Percentiles rank a stretch among this genome's conserved stretches.
These are phyloP conservation scores for Ferdinandea cuprea DNA, from an alignment of 2,888 invertebrate species.

Conservation along the genomic window DNA sequence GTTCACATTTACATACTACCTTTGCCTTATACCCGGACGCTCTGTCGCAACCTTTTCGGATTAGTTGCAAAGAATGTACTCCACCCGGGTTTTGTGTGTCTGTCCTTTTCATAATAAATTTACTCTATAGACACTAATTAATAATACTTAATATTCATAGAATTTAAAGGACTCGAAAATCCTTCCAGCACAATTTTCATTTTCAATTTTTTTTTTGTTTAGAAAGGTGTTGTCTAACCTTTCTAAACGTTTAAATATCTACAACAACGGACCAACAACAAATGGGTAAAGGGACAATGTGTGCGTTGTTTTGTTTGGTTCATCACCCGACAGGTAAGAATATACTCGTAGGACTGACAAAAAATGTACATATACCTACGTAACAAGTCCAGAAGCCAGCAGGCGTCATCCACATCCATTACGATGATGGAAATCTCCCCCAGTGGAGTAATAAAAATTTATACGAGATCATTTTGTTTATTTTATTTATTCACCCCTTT, in stretches of 20 bases:
- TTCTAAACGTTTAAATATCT: not conserved
- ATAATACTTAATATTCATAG: slow-evolving; percentile 74
- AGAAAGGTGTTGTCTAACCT: slow-evolving; percentile 1
- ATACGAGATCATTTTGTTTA: slow-evolving; percentile 65
- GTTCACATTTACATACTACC: not conserved
- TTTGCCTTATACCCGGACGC: not conserved
- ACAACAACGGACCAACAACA: no score
- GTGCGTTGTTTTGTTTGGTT: slow-evolving; percentile 22
- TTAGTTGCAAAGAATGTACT: slow-evolving; percentile 37
- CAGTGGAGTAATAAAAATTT: slow-evolving; percentile 71
- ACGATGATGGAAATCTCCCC: slow-evolving; percentile 72
- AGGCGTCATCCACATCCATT: slow-evolving; percentile 71
- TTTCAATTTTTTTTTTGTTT: slow-evolving; percentile 6
- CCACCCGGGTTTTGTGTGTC: not conserved
- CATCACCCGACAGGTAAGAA: slow-evolving; percentile 45
- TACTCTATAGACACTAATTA: slow-evolving; percentile 70
- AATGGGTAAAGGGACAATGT: slow-evolving; percentile 25
- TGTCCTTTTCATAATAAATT: slow-evolving; percentile 63
- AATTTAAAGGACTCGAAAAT: slow-evolving; percentile 73
- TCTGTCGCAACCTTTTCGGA: slow-evolving; percentile 27
- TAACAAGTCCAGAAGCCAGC: slow-evolving; percentile 57
- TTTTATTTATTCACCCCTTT: slow-evolving; percentile 74
- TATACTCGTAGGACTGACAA: not conserved
- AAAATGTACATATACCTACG: slow-evolving; percentile 3
- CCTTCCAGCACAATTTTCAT: slow-evolving; percentile 10